Base-by-base conservation (phyloP, 2,888 invertebrate species). In the Chydorus sphaericus region DNA sequence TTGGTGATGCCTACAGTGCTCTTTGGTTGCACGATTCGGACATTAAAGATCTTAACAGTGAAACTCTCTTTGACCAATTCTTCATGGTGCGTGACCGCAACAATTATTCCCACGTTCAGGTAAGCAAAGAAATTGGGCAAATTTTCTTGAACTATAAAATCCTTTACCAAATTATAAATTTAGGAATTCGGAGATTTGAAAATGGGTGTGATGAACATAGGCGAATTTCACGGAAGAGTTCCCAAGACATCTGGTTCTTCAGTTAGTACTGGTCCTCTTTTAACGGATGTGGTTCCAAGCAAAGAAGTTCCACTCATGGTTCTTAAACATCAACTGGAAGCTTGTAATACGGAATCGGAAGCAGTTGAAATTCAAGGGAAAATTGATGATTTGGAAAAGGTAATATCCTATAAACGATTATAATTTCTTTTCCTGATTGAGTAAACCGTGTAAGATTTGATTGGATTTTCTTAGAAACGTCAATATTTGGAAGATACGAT, bases 21-120 rank as follows among this genome's bases (percentile, higher is more conserved):
- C 75, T 70, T 55, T 80, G 79, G 79, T 75, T 79, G 75, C 72
- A 77, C 62, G 76, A 78, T 64, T 71, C 75, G 31, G 77, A 78
- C 59, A 63, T 75, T 74, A 73, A 74, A 61, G 66, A 74, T 58
- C 62, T 77, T 33, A 63, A 63, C 4, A 58, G 60, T n/a, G 77
- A 77, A 64, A 74, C 75, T 2, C 65, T 78, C 7, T 67, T 72
- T 49, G 65, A 69, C 54, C 78, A 78, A 64, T 77, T 67, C 64
- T 61, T 70, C 59, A 66, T 75, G 57, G 76, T 77, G 10, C 72
- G 73, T 61, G 63, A 68, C 37, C 70, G 73, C 62, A 78, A 78
- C 7, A 76, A 73, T 64, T 71, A 71, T 16, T 77, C 77, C 56
- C 76, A 77, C 65, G 78, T 77, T 4, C 68, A 52, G 16, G 39